A percentile compares a stretch with the other conserved stretches of the same genome.
These are phyloP conservation scores for Sebastes itinus DNA, from an alignment of 2,797 vertebrate species.

Conservation along the genomic window DNA sequence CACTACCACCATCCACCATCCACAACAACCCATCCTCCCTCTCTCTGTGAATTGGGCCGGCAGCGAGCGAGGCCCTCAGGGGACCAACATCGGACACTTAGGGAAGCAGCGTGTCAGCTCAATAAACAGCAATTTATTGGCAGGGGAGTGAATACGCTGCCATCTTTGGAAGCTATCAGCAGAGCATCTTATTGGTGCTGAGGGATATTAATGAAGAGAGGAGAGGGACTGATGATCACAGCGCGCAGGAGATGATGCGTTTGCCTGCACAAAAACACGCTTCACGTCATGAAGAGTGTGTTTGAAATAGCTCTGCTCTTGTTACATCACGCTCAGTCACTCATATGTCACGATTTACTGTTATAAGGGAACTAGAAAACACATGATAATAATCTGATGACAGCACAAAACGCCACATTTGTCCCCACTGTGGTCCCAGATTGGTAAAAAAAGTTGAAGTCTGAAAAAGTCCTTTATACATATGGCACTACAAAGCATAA, in stretches of 20 bases:
- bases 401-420: neutral
- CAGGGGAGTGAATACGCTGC: conserved; percentile 60
- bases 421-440: neutral
- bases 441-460: no score
- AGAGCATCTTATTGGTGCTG: conserved; percentile 64
- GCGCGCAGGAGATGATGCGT: neutral
- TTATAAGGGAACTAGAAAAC: neutral
- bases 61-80: conserved; percentile 43
- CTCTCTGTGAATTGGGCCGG: conserved; percentile 37
- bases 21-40: conserved; percentile 49
- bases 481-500: neutral
- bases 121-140: conserved; percentile 76
- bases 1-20: conserved; percentile 14
- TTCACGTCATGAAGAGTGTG: neutral
- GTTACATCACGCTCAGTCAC: neutral
- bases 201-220: conserved; percentile 69
- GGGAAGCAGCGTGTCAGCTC: conserved; percentile 44
- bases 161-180: conserved; percentile 47
- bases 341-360: neutral
- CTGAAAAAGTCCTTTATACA: neutral
- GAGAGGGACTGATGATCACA: conserved; percentile 8
- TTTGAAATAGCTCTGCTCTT: neutral
- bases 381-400: neutral
- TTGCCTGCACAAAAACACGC: neutral
- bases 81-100: conserved; percentile 58